Percentiles rank a stretch among this genome's conserved stretches.
phyloP scores from a whole-genome alignment of 1,140 invertebrate species.

The Platyscapa corneri region DNA sequence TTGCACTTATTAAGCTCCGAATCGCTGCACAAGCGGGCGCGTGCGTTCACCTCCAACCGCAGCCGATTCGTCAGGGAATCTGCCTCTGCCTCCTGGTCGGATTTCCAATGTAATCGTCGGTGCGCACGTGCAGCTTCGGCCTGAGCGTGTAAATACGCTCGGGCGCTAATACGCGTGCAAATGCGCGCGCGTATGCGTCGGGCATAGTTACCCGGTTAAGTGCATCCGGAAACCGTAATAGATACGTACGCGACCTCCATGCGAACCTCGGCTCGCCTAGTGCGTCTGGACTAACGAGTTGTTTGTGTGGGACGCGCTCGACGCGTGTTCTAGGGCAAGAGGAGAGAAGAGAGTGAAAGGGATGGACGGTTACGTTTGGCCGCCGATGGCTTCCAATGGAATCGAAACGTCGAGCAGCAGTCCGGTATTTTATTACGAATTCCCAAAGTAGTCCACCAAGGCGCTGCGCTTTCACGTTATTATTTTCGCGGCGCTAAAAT shows the following conservation, averaged over 20 bases:
- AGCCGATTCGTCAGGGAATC: no score
- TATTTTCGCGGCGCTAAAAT: neutral
- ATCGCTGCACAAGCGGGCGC: neutral
- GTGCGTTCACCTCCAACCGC: no score
- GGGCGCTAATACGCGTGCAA: neutral
- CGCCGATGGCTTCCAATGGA: neutral
- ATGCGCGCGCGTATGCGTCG: slow-evolving; percentile 5
- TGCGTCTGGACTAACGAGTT: no score
- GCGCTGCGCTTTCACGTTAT: neutral
- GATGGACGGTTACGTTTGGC: neutral
- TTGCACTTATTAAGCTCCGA: slow-evolving; percentile 31
- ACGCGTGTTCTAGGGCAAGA: slow-evolving; percentile 1
- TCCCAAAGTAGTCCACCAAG: neutral
- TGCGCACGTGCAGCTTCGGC: neutral
- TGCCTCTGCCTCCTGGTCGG: neutral
- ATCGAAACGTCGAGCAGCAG: neutral
- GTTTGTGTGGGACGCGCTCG: neutral
- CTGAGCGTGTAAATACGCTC: neutral
- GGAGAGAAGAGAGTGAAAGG: slow-evolving; percentile 11
- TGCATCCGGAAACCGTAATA: slow-evolving; percentile 62
- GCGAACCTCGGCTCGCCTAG: slow-evolving; percentile 48
- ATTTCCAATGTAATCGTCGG: slow-evolving; percentile 35
- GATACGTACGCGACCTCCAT: slow-evolving; percentile 57
- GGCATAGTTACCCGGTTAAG: slow-evolving; percentile 58
- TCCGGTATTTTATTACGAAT: slow-evolving; percentile 19